Percentiles rank a stretch among this genome's conserved stretches.
phyloP scores from a whole-genome alignment of 2,888 invertebrate species.

The Arctia plantaginis region DNA sequence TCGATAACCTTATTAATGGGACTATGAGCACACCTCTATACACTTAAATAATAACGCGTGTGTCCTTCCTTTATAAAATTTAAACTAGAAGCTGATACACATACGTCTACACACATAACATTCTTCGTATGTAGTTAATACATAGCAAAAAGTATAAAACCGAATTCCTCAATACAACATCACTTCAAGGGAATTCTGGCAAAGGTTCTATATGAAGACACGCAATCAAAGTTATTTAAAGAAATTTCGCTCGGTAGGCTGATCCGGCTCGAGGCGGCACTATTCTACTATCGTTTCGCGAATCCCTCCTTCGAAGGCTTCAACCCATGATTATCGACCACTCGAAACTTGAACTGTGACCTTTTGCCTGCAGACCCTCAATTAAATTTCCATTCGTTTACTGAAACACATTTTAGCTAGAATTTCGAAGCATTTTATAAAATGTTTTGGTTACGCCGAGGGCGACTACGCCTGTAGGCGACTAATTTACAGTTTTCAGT shows the following conservation, averaged over 20 bases:
- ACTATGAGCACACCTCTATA: too few species aligned
- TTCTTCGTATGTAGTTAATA: not conserved
- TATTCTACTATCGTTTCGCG: conserved; percentile 56
- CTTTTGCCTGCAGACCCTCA: conserved; percentile 63
- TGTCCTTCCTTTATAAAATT: not conserved
- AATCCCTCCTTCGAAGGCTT: conserved; percentile 56
- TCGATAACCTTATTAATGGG: too few species aligned
- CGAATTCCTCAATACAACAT: conserved; percentile 56
- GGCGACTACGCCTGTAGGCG: conserved; percentile 21
- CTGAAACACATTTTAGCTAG: conserved; percentile 49
- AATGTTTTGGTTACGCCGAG: conserved; percentile 18
- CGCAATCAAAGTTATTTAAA: conserved; percentile 65
- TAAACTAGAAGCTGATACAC: not conserved
- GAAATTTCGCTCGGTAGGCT: conserved; percentile 34
- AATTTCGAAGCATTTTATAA: conserved; percentile 34
- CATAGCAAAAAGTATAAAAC: conserved; percentile 20
- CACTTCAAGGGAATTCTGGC: conserved; percentile 49
- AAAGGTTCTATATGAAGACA: conserved; percentile 59
- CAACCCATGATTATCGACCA: conserved; percentile 70
- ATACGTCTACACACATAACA: not conserved
- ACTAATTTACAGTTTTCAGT: conserved; percentile 45
- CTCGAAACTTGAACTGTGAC: conserved; percentile 74
- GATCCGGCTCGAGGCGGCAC: conserved; percentile 41
- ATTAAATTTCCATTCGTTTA: conserved; percentile 58
- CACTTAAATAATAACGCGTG: not conserved